Percentiles rank a stretch among this genome's conserved stretches.
These are phyloP conservation scores for Pelodiscus sinensis DNA, from an alignment of 2,113 vertebrate species.

Conservation along the genomic window DNA sequence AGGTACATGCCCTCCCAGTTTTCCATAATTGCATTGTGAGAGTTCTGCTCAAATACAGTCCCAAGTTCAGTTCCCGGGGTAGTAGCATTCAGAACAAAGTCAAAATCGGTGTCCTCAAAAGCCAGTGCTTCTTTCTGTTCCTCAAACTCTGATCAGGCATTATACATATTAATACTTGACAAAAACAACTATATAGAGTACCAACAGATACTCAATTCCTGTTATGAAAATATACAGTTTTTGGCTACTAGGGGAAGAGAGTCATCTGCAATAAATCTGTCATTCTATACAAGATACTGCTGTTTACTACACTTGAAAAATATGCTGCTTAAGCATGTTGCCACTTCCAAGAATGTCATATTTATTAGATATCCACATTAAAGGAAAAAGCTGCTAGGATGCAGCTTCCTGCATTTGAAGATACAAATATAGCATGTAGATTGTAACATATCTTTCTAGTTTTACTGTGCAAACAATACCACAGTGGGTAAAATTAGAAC, in stretches of 20 bases:
- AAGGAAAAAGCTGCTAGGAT: background rate
- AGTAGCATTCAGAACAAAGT: background rate
- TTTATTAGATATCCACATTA: background rate
- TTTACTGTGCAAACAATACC: background rate
- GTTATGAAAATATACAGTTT: background rate
- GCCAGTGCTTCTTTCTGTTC: too few species aligned
- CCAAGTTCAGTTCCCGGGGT: background rate
- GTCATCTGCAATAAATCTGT: background rate
- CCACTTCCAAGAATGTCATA: background rate
- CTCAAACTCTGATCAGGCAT: too few species aligned
- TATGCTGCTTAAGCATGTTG: background rate
- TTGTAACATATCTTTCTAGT: background rate
- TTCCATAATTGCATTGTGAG: too few species aligned
- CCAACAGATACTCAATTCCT: background rate
- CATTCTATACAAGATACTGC: background rate
- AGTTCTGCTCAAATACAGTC: background rate
- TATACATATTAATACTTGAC: too few species aligned
- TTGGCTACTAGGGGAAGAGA: background rate
- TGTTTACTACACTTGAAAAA: background rate
- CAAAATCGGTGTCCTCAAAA: too few species aligned
- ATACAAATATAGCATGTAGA: accelerated
- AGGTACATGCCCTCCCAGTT: too few species aligned
- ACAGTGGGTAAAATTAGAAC: background rate
- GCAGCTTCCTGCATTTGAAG: background rate
- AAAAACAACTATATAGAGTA: background rate